phyloP scores from a whole-genome alignment of 1,140 invertebrate species.

The Drosophila athabasca region DNA sequence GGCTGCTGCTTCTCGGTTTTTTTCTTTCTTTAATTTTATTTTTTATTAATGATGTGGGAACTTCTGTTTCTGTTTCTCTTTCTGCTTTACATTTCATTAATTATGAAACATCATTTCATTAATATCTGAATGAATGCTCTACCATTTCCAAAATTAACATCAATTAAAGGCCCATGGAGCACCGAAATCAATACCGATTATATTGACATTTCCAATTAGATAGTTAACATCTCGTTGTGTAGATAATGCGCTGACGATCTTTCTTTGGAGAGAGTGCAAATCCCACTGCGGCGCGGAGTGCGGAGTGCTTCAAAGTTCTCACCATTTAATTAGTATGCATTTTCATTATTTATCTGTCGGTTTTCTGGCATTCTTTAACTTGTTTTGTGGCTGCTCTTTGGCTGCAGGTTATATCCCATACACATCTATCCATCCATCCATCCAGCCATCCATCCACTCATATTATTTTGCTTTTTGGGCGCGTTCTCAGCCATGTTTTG shows the following conservation, averaged over 20 bases:
- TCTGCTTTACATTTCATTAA: constrained; percentile 72
- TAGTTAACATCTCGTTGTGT: constrained; percentile 41
- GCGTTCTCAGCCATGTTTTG: constrained; percentile 57
- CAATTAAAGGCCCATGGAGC: constrained; percentile 28
- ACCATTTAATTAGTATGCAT: constrained; percentile 71
- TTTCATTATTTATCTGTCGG: constrained; percentile 72
- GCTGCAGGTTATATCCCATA: constrained; percentile 36
- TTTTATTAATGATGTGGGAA: constrained; percentile 80
- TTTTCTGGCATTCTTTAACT: constrained; percentile 42
- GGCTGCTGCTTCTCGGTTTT: constrained; percentile 22
- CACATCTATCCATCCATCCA: neutral
- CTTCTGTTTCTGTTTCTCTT: constrained; percentile 62
- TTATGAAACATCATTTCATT: constrained; percentile 74
- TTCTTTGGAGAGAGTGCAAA: constrained; percentile 43
- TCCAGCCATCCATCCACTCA: constrained; percentile 7
- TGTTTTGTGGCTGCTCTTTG: constrained; percentile 33
- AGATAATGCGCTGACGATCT: constrained; percentile 35
- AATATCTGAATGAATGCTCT: constrained; percentile 56
- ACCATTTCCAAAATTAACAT: constrained; percentile 22
- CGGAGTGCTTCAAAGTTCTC: constrained; percentile 43
- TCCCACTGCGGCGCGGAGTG: neutral
- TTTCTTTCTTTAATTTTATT: constrained; percentile 29
- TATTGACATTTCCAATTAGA: constrained; percentile 68
- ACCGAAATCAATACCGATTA: constrained; percentile 16
- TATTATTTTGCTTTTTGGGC: constrained; percentile 40